Evolutionary conservation across 2,797 vertebrate genomes (phyloP), one percentile per base, ranked within the genome.

Genomic region (Acanthis flammea): DNA sequence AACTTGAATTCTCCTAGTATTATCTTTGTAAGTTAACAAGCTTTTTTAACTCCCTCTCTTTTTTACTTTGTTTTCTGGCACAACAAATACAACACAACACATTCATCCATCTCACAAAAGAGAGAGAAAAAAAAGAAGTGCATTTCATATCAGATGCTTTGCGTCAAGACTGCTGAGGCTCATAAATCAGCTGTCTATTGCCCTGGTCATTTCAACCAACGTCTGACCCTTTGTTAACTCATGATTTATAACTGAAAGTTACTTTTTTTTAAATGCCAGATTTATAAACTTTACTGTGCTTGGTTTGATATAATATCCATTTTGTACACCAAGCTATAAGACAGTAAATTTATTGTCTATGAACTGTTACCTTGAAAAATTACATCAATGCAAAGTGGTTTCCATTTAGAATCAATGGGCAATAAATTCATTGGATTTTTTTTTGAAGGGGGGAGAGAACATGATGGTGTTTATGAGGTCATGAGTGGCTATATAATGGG

Each of bases 341-440:
- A 96, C 97, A 97, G 96, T 82, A 94, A 95, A 98, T 98, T 98
- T 97, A 98, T 98, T 96, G 97, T 96, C 97, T 93, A 60, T 96
- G 97, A 97, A 96, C 95, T 92, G 92, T 87, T 97, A 97, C 97
- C 96, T 96, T 97, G 97, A 98, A 97, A 97, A 97, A 98, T 98
- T 96, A 98, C 98, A 97, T 98, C 98, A 98, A 97, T 96, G 97
- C 97, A 97, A 97, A 98, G 97, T 96, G 97, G 91, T 95, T 97
- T 97, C 95, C 96, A 97, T 96, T 97, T 88, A 91, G 95, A 94
- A 94, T 97, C 96, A 76, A 86, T 63, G 84, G 95, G 96, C 94
- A 96, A 97, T 96, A 93, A 94, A 95, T 95, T 94, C 42, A 95
- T 93, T 93, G 92, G 84, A 44, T 88, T 84, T 74, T 82, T 78